phyloP scores from a whole-genome alignment of 1,140 invertebrate genomes.

The Oppia nitens region DNA sequence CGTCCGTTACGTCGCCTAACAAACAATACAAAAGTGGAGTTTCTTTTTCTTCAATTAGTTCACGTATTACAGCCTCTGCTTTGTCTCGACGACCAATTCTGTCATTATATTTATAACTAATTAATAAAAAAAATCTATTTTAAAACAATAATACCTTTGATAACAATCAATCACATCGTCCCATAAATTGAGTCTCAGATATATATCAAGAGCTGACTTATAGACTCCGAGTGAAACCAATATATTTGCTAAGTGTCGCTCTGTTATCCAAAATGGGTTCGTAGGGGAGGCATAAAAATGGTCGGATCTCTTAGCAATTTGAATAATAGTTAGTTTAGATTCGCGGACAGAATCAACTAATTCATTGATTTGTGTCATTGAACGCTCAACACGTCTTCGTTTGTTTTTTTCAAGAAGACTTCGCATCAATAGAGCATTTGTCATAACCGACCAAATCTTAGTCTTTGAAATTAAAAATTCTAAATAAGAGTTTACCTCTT shows the following conservation, averaged over 20 bases:
- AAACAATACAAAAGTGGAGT: slow-evolving; percentile 74
- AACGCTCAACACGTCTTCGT: slow-evolving; percentile 60
- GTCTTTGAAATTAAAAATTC: slow-evolving; percentile 29
- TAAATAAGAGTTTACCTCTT: slow-evolving; percentile 57
- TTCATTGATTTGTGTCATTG: slow-evolving; percentile 63
- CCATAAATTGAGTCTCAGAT: slow-evolving; percentile 63
- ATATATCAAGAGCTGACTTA: slow-evolving; percentile 71
- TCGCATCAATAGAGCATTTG: slow-evolving; percentile 47
- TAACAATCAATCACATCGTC: slow-evolving; percentile 84
- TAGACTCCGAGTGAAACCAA: slow-evolving; percentile 59
- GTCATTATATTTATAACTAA: slow-evolving; percentile 15
- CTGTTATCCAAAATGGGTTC: slow-evolving; percentile 51
- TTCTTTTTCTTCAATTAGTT: slow-evolving; percentile 58
- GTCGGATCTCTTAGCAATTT: slow-evolving; percentile 32
- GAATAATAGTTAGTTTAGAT: slow-evolving; percentile 21
- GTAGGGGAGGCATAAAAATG: slow-evolving; percentile 35
- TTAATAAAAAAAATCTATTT: slow-evolving; percentile 9
- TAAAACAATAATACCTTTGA: slow-evolving; percentile 28
- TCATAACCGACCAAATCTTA: slow-evolving; percentile 42
- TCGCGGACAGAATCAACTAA: slow-evolving; percentile 41
- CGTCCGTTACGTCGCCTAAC: slow-evolving; percentile 58
- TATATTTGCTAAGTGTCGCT: slow-evolving; percentile 55
- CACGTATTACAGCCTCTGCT: slow-evolving; percentile 69
- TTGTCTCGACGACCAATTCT: slow-evolving; percentile 29
- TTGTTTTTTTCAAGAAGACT: slow-evolving; percentile 55